Base-by-base conservation (phyloP, 2,797 vertebrate genomes). In the Fringilla coelebs region DNA sequence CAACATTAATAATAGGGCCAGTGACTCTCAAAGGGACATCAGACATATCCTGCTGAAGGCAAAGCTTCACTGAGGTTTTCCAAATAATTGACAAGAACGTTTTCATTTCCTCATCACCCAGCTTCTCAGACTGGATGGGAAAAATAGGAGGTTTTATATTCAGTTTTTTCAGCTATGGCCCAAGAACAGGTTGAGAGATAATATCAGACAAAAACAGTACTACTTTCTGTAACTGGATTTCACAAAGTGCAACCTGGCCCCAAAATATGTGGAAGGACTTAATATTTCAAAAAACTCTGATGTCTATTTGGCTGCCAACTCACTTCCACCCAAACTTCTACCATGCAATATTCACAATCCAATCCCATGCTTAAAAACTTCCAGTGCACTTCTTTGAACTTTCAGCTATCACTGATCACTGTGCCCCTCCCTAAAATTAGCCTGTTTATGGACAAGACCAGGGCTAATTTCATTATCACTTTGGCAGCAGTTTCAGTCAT, bases 381-480 rank as follows among this genome's bases (percentile, higher is more conserved):
- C 13, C 43, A n/a, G 28, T 32, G 21, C 25, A 24, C 68, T 43
- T 79, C 40, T 62, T 73, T 66, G 82, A 85, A 29, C 40, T 73
- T 95, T 75, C 63, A 65, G 34, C 87, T 92, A 94, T 55, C 88
- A 78, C 58, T 62, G 71, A 90, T 73, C 36, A 49, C 70, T 82
- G 26, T 41, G 85, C 46, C 1, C 17, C 20, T 10, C 13, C 5
- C 8, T 55, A 82, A 88, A 91, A 85, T 83, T 85, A 90, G 67
- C 84, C 51, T 73, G 24, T 75, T 94, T 54, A 87, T 72, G 88
- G 83, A 93, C 76, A 70, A 93, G 34, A 65, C 34, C 90, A 51
- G 85, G 26, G 34, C 28, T 96, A 95, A 97, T 73, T 93, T 96
- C 65, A 32, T 96, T 95, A 95, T 68, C 88, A n/a, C 86, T 93